These are phyloP conservation scores for Calameuta pallipes DNA, from an alignment of 2,888 invertebrate genomes.

Conservation along the genomic window DNA sequence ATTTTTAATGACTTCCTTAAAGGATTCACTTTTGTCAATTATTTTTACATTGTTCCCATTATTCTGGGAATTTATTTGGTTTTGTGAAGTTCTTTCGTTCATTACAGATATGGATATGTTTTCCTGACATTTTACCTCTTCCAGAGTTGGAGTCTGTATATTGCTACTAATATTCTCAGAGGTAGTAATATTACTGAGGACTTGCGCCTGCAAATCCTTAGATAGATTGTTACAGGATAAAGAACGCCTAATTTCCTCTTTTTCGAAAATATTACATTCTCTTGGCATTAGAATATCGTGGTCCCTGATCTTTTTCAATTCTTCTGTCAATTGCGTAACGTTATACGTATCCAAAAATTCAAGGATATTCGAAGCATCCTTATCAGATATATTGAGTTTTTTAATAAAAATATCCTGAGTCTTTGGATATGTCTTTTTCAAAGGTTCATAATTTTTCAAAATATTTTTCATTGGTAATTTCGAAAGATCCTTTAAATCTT, in stretches of 20 bases:
- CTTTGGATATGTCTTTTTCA: neutral
- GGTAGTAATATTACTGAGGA: constrained; percentile 9
- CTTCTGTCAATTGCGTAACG: neutral
- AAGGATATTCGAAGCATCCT: neutral
- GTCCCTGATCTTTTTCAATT: constrained; percentile 9
- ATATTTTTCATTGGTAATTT: neutral
- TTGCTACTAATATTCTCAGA: constrained; percentile 10
- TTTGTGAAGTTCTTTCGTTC: neutral
- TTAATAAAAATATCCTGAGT: neutral
- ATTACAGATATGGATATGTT: neutral
- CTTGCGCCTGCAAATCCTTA: neutral
- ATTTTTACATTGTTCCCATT: neutral
- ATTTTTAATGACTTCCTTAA: neutral
- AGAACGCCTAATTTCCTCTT: neutral
- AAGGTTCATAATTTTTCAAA: neutral
- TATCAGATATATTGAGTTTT: neutral
- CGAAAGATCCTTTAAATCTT: neutral
- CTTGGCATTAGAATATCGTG: neutral
- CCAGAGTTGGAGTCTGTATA: neutral
- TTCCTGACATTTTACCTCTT: neutral
- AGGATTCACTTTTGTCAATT: neutral
- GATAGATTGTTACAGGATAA: neutral
- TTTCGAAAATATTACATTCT: neutral
- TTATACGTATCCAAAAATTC: constrained; percentile 14
- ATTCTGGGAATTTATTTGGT: neutral